phyloP scores from a whole-genome alignment of 1,140 invertebrate genomes.

The Nautilus pompilius region DNA sequence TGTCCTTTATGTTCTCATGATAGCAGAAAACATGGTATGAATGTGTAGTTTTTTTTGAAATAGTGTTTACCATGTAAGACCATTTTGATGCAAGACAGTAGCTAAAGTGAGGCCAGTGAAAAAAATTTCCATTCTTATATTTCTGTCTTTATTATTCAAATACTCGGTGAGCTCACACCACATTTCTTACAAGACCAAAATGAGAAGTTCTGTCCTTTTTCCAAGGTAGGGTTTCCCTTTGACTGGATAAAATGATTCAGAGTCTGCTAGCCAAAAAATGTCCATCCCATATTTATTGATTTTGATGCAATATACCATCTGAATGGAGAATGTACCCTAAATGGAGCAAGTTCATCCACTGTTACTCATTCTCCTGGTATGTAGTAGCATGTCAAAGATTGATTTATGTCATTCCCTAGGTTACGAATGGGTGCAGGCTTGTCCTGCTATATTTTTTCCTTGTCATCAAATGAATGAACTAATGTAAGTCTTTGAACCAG shows the following conservation, averaged over 20 bases:
- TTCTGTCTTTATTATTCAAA: conserved; percentile 7
- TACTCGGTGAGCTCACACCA: background rate
- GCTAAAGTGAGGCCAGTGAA: conserved; percentile 10
- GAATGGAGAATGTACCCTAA: conserved; percentile 31
- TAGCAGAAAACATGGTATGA: conserved; percentile 2
- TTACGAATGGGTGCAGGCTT: conserved; percentile 30
- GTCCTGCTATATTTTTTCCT: conserved; percentile 15
- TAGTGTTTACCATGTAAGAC: conserved; percentile 5
- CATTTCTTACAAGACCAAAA: background rate
- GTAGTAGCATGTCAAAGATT: conserved; percentile 12
- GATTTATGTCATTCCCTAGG: conserved; percentile 20
- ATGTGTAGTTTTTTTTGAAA: conserved; percentile 11
- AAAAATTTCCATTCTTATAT: conserved; percentile 19
- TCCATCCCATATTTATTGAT: conserved; percentile 57
- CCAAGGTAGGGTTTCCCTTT: conserved; percentile 12
- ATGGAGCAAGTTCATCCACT: conserved; percentile 40
- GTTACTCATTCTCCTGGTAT: conserved; percentile 20
- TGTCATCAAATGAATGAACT: conserved; percentile 24
- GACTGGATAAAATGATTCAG: conserved; percentile 14
- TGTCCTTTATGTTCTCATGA: background rate
- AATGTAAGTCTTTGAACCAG: conserved; percentile 23
- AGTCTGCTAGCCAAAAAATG: conserved; percentile 29
- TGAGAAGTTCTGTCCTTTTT: background rate
- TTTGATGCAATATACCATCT: conserved; percentile 55
- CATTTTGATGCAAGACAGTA: conserved; percentile 3